A percentile compares a stretch with the other conserved stretches of the same genome.
Conservation (phyloP, 2,888 invertebrate species). For the Cheilosia grossa region DNA sequence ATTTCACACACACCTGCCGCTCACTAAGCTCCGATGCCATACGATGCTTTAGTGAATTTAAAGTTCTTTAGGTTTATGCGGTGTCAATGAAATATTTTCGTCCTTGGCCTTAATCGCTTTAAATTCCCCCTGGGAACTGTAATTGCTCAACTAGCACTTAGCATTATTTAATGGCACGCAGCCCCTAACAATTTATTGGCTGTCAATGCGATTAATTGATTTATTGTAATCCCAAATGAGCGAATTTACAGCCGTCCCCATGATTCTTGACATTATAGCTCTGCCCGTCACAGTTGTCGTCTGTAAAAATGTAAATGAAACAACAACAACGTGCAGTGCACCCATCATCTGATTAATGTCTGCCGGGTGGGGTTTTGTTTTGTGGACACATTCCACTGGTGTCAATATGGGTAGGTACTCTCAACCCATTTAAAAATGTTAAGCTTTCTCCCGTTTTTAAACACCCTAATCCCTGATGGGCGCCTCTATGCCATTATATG, state of each 20-base stretch:
- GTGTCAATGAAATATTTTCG: no score
- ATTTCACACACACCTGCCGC: conserved; percentile 53
- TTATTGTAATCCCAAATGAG: conserved; percentile 42
- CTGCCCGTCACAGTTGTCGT: conserved; percentile 1
- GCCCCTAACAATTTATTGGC: conserved; percentile 39
- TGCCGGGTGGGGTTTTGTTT: not conserved
- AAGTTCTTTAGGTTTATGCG: not conserved
- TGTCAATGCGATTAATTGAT: conserved; percentile 55
- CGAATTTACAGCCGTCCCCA: conserved; percentile 16
- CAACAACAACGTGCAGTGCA: conserved; percentile 2
- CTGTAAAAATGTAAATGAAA: conserved; percentile 17
- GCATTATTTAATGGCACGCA: conserved; percentile 3
- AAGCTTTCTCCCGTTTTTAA: conserved; percentile 9
- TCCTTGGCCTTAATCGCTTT: not conserved
- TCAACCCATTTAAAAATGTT: conserved; percentile 4
- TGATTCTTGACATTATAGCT: conserved; percentile 4
- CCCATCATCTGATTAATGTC: conserved; percentile 37
- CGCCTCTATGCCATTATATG: conserved; percentile 8
- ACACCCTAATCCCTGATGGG: conserved; percentile 18
- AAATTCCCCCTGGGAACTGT: not conserved
- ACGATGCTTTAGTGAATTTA: conserved; percentile 14
- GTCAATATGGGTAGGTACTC: not conserved
- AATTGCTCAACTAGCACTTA: conserved; percentile 30
- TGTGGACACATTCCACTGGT: conserved; percentile 37
- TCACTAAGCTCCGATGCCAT: conserved; percentile 7